Conservation (phyloP, 2,797 vertebrate species). For the Spea hammondii region DNA sequence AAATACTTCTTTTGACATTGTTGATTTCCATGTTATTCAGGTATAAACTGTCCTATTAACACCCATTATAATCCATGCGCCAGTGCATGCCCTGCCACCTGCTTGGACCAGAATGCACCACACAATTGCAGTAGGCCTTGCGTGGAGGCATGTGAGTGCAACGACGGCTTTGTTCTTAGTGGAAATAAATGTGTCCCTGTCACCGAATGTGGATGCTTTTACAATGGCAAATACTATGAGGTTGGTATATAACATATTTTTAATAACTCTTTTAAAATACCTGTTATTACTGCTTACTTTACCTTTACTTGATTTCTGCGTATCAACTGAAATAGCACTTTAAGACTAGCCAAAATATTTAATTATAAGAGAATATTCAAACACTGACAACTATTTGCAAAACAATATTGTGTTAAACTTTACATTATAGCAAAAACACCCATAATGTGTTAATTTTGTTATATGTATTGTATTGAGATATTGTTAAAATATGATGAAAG, state of each 20-base stretch:
- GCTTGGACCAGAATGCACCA: slow-evolving; percentile 52
- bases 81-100: slow-evolving; percentile 70
- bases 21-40: slow-evolving; percentile 53
- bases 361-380: no score
- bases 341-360: background rate
- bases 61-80: slow-evolving; percentile 72
- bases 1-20: no score
- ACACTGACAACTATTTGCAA: no score
- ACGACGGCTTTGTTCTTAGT: slow-evolving; percentile 69
- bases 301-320: background rate
- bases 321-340: background rate
- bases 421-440: no score
- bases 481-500: no score
- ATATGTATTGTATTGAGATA: no score
- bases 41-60: slow-evolving; percentile 65
- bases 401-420: no score
- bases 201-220: slow-evolving; percentile 63
- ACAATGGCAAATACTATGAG: slow-evolving; percentile 66
- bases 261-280: no score
- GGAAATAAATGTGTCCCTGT: slow-evolving; percentile 65
- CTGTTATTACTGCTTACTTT: background rate
- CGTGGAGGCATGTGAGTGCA: slow-evolving; percentile 69
- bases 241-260: slow-evolving; percentile 54
- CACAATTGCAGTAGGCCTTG: slow-evolving; percentile 62
- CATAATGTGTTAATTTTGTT: no score